Base-by-base conservation (phyloP, 92 coral and sea anemone species). In the Ricordea florida region DNA sequence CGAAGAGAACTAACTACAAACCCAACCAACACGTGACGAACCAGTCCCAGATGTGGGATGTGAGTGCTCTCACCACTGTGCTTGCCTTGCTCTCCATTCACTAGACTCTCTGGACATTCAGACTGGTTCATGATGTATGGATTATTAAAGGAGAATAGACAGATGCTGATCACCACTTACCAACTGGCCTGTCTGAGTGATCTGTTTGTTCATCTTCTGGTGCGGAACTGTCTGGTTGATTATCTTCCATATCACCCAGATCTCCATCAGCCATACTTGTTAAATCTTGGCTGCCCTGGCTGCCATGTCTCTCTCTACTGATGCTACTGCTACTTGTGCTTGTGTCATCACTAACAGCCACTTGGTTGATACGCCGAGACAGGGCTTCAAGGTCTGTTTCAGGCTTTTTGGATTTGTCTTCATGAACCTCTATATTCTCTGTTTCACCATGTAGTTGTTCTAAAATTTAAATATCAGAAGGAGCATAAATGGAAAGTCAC, bases 241-340 rank as follows among this genome's bases (percentile, higher is more conserved):
- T 73, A 62, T 85, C 91, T 56, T 85, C 87, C 73, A 74, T 11
- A 14, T 85, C 91, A 25, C 93, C 96, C 35, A 86, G 45, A 35
- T 93, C 96, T 30, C 94, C 87, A 29, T 87, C 92, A 29, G 92
- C 88, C 67, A 87, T 45, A 29, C 92, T 86, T 14, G 81, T 78
- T 17, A 81, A 52, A 44, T 92, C 89, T 35, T 67, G 94, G 41
- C 98, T 94, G 7, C 85, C 89, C 17, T 96, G 97, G 62, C 97
- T 93, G 65, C 85, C 72, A 44, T 79, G 81, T 62, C 90, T 85
- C 6, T 82, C 84, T 29, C 90, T 85, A 18, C 30, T 22, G 7
- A 57, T 78, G 56, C 90, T 87, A 5, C 69, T 72, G 18, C 87
- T 80, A 28, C 62, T 64, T 0, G 80, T 60, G 50, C 87, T 71